Percentiles rank a stretch among this genome's conserved stretches.
Evolutionary conservation across 2,888 invertebrate genomes (phyloP).

Genomic region (Latrodectus elegans): DNA sequence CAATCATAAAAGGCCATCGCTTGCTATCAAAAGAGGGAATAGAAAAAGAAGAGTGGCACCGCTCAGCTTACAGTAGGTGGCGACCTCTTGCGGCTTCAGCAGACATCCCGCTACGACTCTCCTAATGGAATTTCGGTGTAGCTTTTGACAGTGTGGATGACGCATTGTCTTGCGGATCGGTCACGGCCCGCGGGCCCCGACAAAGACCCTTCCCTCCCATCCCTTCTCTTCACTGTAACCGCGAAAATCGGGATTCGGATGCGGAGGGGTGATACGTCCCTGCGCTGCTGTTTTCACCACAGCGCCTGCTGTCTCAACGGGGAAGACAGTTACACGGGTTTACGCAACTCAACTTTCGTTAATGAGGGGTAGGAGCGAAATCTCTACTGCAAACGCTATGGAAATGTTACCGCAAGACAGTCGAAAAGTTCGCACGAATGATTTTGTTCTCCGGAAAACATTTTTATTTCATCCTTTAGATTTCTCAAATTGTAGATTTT

Average conservation of each 20-base stretch:
- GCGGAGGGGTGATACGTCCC: background rate
- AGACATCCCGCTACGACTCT: slow-evolving; percentile 54
- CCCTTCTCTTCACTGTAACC: background rate
- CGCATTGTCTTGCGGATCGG: slow-evolving; percentile 67
- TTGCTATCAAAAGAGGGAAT: slow-evolving; percentile 41
- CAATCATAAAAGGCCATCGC: slow-evolving; percentile 58
- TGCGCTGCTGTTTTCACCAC: slow-evolving; percentile 33
- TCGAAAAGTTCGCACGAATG: too few relatives aligned
- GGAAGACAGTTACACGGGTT: slow-evolving; percentile 43
- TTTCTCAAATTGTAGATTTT: too few relatives aligned
- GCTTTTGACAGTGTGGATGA: slow-evolving; percentile 68
- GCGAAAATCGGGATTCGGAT: background rate
- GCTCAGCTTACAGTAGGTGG: slow-evolving; percentile 47
- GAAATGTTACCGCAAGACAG: too few relatives aligned
- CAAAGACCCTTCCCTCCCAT: slow-evolving; percentile 46
- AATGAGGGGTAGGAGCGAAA: background rate
- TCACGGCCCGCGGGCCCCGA: slow-evolving; percentile 59
- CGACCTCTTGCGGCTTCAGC: slow-evolving; percentile 57
- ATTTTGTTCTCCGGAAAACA: too few relatives aligned
- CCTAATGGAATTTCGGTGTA: slow-evolving; percentile 68
- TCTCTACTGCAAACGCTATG: background rate
- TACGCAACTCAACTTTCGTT: background rate
- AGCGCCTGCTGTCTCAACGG: slow-evolving; percentile 14
- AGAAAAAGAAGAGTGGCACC: background rate
- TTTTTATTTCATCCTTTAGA: too few relatives aligned